Conservation (phyloP, 2,888 invertebrate species). For the Agrilus biguttatus region DNA sequence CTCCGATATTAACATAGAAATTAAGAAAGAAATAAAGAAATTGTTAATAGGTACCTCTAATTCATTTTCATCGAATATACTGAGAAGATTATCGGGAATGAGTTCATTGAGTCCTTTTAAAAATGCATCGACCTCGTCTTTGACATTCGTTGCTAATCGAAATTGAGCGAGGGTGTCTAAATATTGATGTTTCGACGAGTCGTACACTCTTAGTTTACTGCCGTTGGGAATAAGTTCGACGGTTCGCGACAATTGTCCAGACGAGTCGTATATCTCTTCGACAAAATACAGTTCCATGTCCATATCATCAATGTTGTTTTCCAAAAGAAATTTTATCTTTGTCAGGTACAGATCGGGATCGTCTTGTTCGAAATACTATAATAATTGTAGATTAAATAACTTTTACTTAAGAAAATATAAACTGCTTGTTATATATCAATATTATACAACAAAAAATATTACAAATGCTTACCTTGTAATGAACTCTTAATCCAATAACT, state of each 20-base stretch:
- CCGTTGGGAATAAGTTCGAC: conserved; percentile 78
- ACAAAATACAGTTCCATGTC: conserved; percentile 77
- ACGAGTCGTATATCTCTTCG: conserved; percentile 74
- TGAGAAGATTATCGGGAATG: conserved; percentile 82
- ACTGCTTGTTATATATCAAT: too few relatives aligned
- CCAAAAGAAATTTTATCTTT: conserved; percentile 86
- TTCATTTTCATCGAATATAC: conserved; percentile 93
- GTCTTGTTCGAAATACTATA: conserved; percentile 86
- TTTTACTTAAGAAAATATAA: background rate
- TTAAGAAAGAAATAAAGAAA: background rate
- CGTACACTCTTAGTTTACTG: conserved; percentile 55
- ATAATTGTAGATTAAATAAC: conserved; percentile 8
- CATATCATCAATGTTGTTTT: conserved; percentile 69
- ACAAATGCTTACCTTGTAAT: conserved; percentile 58
- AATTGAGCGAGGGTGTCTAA: conserved; percentile 82
- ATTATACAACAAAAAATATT: background rate
- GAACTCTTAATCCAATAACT: conserved; percentile 82
- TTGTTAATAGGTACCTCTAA: conserved; percentile 54
- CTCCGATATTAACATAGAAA: background rate
- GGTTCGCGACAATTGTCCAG: conserved; percentile 61
- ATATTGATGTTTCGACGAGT: conserved; percentile 66
- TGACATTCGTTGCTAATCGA: conserved; percentile 66
- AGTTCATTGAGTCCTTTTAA: conserved; percentile 80
- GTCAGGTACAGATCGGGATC: conserved; percentile 85
- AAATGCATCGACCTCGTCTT: conserved; percentile 76